Base-by-base conservation (phyloP, 2,888 invertebrate species). In the Pharmacophagus antenor region DNA sequence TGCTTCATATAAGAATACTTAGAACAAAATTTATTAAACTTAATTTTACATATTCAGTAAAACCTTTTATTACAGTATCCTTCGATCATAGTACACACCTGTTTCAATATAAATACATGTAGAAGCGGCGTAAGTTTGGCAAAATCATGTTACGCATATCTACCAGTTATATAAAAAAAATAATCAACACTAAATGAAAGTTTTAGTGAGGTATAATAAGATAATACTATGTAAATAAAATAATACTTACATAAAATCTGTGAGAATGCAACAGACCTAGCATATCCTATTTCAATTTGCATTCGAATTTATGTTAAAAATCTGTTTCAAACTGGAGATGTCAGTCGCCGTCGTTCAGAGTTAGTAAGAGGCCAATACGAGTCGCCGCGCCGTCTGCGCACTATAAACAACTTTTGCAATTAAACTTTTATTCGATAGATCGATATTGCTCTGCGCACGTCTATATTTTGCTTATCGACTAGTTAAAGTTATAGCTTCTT, bases 351-450 rank as follows among this genome's bases (percentile, higher is more conserved):
- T 55, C 62, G 62, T 62, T 63, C 55, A 59, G 63, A 65, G 63
- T 66, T 67, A 59, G 63, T 62, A 68, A 65, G 66, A 73, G 69
- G 70, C 70, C 67, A 69, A 70, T 70, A 70, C 71, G 67, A 70
- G 76, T 73, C 74, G 76, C 70, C 75, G 64, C 52, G 31, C 72
- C 77, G 81, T 82, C 82, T 82, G 80, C 76, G 74, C 75, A 80
- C 79, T 82, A 77, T 80, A 84, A 82, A 82, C 79, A 86, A 88
- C 82, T 87, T 88, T 85, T 64, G 80, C 86, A 88, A 86, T 88
- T 87, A 87, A 87, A 88, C 82, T 88, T 86, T 85, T 85, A 86
- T 85, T 80, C 74, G 74, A 68, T 65, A 79, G 72, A 81, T 84
- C 84, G 79, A 81, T 81, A 82, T 80, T 77, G 74, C 79, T 73